Evolutionary conservation across 2,113 vertebrate genomes (phyloP), one percentile per base, ranked within the genome.

Genomic region (Brachyhypopomus gauderio): DNA sequence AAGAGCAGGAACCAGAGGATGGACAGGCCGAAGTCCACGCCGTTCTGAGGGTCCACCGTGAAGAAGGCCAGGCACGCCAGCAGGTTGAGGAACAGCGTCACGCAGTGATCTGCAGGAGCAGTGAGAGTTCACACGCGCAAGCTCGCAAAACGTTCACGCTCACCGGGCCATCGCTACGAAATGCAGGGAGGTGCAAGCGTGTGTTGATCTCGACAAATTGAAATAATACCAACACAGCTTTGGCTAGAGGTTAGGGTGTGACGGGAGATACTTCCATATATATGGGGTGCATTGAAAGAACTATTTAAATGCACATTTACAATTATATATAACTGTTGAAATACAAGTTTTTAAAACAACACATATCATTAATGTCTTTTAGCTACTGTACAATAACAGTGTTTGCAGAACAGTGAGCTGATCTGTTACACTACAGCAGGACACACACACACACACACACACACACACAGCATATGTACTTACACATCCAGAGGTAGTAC

Each of bases 401-500:
- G 30, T 30, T 30, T 30, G 30, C 30, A 30, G 30, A 30, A 30
- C 30, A 30, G n/a, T n/a, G n/a, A n/a, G n/a, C n/a, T n/a, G 2
- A 30, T 30, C 30, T 30, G 30, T 30, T 1, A 30, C 30, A 58
- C 11, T 56, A 56, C 55, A 56, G 55, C 19, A 19, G 19, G 14
- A 74, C 0, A 58, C 36, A 75, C 6, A 4, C n/a, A n/a, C 9
- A 4, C 1, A 6, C n/a, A n/a, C n/a, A 74, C 0, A 58, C 36
- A 75, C 6, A 4, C n/a, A n/a, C 9, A 4, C 1, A 6, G 38
- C 6, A 27, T 1, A 27, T 78, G 0, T 64, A 96, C 95, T 93
- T 89, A 99, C 98, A 87, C 96, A 99, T 98, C 98, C 98, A 99
- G 70, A 99, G 90, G 91, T 99, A 99, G 88, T 99, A 99, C 25